phyloP scores from a whole-genome alignment of 2,888 invertebrate genomes.

The Caenorhabditis drosophilae region DNA sequence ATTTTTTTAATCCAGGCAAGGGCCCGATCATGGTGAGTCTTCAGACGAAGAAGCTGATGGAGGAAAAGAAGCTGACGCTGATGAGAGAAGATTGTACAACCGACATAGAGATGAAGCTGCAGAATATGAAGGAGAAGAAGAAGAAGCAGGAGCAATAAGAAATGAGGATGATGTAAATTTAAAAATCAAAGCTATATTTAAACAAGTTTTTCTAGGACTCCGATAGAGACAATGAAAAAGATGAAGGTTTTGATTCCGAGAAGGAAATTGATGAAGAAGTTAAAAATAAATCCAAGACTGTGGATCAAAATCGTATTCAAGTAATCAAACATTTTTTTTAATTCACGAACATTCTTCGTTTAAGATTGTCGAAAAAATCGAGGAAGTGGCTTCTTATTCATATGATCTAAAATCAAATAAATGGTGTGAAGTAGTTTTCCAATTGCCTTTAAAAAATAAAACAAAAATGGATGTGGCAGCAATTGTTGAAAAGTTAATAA shows the following conservation, averaged over 20 bases:
- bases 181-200: constrained; percentile 26
- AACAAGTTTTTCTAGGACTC: too few relatives aligned
- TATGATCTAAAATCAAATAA: constrained; percentile 80
- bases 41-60: constrained; percentile 65
- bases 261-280: constrained; percentile 30
- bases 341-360: too few relatives aligned
- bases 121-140: constrained; percentile 67
- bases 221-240: constrained; percentile 70
- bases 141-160: constrained; percentile 69
- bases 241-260: constrained; percentile 70
- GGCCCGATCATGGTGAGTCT: constrained; percentile 50
- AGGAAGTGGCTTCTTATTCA: constrained; percentile 74
- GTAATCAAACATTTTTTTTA: too few relatives aligned
- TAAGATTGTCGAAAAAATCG: constrained; percentile 22
- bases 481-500: constrained; percentile 74
- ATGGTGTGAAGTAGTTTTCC: constrained; percentile 85
- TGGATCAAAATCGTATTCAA: constrained; percentile 6
- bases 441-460: constrained; percentile 70
- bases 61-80: constrained; percentile 63
- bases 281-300: constrained; percentile 12
- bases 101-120: constrained; percentile 63
- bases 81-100: constrained; percentile 58
- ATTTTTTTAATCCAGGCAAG: constrained; percentile 14
- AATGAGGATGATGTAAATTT: constrained; percentile 62
- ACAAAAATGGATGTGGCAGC: constrained; percentile 81